Evolutionary conservation across 2,113 vertebrate species (phyloP).

Genomic region (Macaca fascicularis): DNA sequence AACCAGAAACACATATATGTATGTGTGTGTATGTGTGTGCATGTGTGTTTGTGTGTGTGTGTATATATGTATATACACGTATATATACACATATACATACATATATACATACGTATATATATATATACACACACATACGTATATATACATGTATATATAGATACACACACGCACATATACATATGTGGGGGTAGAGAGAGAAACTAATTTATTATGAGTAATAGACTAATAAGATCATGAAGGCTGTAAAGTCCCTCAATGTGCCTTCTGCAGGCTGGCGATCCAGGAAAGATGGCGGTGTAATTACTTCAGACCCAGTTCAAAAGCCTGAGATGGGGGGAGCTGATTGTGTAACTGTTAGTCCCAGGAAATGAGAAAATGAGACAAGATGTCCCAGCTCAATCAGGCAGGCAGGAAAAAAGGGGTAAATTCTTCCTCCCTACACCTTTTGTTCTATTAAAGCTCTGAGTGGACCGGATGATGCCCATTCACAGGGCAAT

Average conservation of each 20-base stretch:
- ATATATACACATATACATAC: too few species aligned
- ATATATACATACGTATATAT: too few species aligned
- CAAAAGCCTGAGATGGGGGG: not conserved
- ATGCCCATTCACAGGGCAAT: not conserved
- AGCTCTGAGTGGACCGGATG: not conserved
- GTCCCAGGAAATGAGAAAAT: not conserved
- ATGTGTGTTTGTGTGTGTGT: too few species aligned
- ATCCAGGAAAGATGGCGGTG: not conserved
- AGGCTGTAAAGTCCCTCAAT: not conserved
- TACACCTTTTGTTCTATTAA: not conserved
- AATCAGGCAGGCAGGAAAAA: not conserved
- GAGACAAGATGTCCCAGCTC: not conserved
- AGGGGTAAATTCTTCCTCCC: not conserved
- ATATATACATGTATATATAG: not conserved
- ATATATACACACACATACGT: rapidly evolving
- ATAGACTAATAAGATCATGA: not conserved
- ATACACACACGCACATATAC: not conserved
- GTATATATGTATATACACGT: rapidly evolving
- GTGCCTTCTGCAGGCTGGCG: not conserved
- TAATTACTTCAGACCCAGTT: not conserved
- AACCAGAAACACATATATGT: not conserved
- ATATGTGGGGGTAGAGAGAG: not conserved
- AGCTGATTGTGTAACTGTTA: not conserved
- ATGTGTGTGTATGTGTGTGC: too few species aligned
- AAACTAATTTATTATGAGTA: not conserved